Evolutionary conservation across 2,797 vertebrate species (phyloP).

Genomic region (Petrocephalus sullivani): DNA sequence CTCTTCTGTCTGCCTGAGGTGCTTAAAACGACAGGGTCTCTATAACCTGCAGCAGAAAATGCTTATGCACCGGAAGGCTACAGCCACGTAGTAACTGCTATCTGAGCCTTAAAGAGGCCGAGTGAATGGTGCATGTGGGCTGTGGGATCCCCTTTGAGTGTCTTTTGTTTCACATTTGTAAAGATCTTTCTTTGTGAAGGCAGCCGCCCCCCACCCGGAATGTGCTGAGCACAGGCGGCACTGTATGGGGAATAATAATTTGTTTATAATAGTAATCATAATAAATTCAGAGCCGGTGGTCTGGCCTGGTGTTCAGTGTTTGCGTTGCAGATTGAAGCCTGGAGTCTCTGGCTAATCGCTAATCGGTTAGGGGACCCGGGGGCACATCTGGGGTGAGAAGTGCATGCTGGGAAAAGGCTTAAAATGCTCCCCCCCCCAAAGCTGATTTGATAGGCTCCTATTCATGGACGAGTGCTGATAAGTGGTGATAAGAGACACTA

Average conservation of each 20-base stretch:
- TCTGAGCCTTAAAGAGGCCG: background rate
- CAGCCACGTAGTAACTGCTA: background rate
- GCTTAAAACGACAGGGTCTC: background rate
- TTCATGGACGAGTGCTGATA: background rate
- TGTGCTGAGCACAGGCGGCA: background rate
- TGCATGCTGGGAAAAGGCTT: background rate
- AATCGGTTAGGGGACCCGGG: background rate
- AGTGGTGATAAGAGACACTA: constrained; percentile 33
- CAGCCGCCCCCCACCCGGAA: background rate
- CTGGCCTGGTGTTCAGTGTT: background rate
- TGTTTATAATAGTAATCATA: background rate
- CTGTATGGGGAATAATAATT: constrained; percentile 2
- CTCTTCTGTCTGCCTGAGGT: background rate
- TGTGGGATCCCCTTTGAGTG: background rate
- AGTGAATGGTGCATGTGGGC: background rate
- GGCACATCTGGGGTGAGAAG: background rate
- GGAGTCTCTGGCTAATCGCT: background rate
- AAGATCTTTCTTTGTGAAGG: background rate
- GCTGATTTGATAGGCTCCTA: constrained; percentile 30
- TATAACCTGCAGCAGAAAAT: too few species aligned
- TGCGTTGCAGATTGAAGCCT: background rate
- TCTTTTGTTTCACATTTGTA: background rate
- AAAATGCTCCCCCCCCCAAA: background rate
- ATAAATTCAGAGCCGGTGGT: background rate
- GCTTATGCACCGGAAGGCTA: background rate